Conservation (phyloP, 1,140 invertebrate species). For the Aphaenogaster rudis region DNA sequence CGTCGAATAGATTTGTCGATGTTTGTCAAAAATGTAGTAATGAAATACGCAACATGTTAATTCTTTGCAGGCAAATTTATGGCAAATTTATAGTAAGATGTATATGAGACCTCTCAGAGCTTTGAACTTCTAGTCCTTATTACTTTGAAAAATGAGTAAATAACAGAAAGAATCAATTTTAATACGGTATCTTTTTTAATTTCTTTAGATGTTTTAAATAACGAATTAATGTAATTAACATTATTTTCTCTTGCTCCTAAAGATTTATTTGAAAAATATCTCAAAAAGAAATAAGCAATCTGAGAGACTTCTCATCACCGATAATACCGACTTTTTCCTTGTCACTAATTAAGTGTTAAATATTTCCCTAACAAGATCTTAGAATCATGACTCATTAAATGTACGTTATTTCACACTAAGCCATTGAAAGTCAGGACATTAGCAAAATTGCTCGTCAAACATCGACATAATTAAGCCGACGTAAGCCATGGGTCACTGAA, state of each 20-base stretch:
- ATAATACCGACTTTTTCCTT: not conserved
- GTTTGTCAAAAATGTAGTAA: not conserved
- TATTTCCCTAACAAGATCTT: not conserved
- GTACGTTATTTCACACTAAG: not conserved
- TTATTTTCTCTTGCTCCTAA: not conserved
- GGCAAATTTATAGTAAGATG: not conserved
- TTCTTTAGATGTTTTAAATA: not conserved
- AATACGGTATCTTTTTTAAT: not conserved
- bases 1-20: not conserved
- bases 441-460: slow-evolving; percentile 39
- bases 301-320: not conserved
- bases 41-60: not conserved
- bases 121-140: not conserved
- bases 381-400: not conserved
- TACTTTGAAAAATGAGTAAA: not conserved
- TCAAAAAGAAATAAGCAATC: not conserved
- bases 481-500: slow-evolving; percentile 40
- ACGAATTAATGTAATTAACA: not conserved
- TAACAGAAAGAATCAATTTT: not conserved
- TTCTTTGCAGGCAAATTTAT: not conserved
- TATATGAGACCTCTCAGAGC: not conserved
- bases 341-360: not conserved
- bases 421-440: slow-evolving; percentile 15
- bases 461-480: slow-evolving; percentile 41
- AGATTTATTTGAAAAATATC: not conserved